Evolutionary conservation across 92 coral and sea anemone species (phyloP), one percentile per base, ranked within the genome.

Genomic region (Epizoanthus illoricatus): DNA sequence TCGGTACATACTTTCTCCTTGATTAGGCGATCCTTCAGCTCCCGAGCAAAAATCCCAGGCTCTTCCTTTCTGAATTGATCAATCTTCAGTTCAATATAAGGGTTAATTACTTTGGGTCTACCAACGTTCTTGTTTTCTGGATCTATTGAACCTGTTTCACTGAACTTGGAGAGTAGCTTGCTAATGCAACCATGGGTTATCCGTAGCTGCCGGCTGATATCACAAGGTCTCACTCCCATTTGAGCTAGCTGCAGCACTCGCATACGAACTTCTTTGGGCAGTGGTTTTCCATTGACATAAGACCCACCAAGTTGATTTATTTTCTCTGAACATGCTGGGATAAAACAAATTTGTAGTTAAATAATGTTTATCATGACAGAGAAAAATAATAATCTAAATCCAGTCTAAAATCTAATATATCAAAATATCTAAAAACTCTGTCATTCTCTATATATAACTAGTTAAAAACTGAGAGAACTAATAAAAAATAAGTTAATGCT

Each of bases 111-210:
- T 36, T 85, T 78, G 17, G 95, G 91, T 49, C 92, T 89, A 65
- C 87, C 94, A 21, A 84, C 83, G 65, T 85, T 84, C 47, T 83
- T 76, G 11, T 89, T 83, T 17, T 93, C 94, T 15, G 96, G 94
- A 40, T 88, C 89, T 58, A 94, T 83, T 18, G 94, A 87, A 4
- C 98, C 98, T 3, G 98, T 94, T 65, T 86, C 89, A 66, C 90
- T 92, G 83, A 81, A 94, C 65, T 92, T 90, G 16, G 98, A 85
- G 13, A 94, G 87, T 36, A 94, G 88, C 65, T 94, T 94, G 74
- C 98, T 94, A 68, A 94, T 91, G 52, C 98, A 94, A 43, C 98
- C 98, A 69, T 94, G 98, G 6, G 98, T 92, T 18, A 94, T 89
- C 69, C 90, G 90, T 45, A 94, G 80, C 60, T 88, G 89, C 4